These are phyloP conservation scores for Ailuropoda melanoleuca DNA, from an alignment of 2,113 vertebrate genomes.

Conservation along the genomic window DNA sequence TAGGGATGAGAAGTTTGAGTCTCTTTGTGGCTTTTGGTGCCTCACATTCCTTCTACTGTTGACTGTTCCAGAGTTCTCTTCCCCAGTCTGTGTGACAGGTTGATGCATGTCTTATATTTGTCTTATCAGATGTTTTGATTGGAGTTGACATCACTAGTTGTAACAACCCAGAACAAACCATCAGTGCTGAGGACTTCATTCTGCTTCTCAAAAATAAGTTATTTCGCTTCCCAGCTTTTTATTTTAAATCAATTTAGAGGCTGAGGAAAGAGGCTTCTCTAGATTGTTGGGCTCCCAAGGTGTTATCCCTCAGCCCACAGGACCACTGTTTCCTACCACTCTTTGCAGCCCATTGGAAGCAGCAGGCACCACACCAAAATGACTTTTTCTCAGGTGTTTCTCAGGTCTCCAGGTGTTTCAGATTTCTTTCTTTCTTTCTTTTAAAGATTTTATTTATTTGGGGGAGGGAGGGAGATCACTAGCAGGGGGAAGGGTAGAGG, in stretches of 20 bases:
- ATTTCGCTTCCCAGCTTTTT: slow-evolving; percentile 4
- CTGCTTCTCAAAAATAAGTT: not conserved
- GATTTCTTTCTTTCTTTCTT: not conserved
- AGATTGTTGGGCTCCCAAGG: not conserved
- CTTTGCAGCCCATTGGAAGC: not conserved
- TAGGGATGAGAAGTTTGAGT: not conserved
- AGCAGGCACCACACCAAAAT: not conserved
- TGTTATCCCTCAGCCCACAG: not conserved
- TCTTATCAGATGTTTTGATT: slow-evolving; percentile 44
- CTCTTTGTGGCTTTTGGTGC: not conserved
- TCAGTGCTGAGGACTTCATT: slow-evolving; percentile 33
- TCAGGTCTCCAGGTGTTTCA: slow-evolving; percentile 10
- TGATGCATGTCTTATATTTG: slow-evolving; percentile 21
- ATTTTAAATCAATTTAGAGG: slow-evolving; percentile 33
- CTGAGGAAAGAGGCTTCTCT: slow-evolving; percentile 38
- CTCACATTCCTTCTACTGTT: not conserved
- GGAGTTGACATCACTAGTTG: not conserved
- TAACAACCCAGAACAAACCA: not conserved
- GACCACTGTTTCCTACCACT: not conserved
- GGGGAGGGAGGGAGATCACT: no score
- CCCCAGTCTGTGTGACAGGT: not conserved
- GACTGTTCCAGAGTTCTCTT: not conserved
- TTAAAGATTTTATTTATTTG: no score
- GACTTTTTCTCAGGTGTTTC: slow-evolving; percentile 37
- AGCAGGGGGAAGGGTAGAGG: no score